Conservation (phyloP, 2,888 invertebrate species). For the Rambutsinella grinnellia region DNA sequence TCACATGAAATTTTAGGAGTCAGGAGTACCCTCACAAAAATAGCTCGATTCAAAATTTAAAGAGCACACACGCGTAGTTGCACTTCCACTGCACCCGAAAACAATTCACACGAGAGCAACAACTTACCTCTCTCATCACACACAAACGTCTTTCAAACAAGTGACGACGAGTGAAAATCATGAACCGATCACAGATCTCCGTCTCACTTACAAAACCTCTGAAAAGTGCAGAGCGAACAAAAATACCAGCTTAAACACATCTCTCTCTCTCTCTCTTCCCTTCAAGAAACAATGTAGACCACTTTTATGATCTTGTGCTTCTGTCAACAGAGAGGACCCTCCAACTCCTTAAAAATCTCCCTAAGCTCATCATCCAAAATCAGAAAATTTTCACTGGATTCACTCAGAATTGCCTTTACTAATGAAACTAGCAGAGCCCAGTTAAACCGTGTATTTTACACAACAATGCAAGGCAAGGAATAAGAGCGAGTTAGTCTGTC, state of each 20-base stretch:
- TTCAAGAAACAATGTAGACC: no score
- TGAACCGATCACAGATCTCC: constrained; percentile 11
- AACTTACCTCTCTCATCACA: not conserved
- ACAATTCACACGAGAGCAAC: not conserved
- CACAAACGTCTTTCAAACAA: constrained; percentile 15
- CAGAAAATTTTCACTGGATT: not conserved
- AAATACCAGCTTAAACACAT: not conserved
- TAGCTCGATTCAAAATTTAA: not conserved
- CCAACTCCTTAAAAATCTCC: no score
- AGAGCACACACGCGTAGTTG: not conserved
- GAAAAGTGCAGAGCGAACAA: not conserved
- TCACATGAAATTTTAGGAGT: not conserved
- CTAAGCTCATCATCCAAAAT: not conserved
- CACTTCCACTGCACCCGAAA: not conserved
- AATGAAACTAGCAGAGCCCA: not conserved
- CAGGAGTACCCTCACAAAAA: not conserved
- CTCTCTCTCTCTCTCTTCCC: not conserved
- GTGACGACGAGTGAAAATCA: constrained; percentile 42
- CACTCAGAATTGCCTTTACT: not conserved
- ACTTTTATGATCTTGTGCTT: no score
- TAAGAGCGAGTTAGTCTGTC: constrained; percentile 33
- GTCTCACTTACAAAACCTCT: not conserved
- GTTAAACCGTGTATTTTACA: not conserved
- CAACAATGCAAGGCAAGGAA: constrained; percentile 12
- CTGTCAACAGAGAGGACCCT: no score